A percentile compares a stretch with the other conserved stretches of the same genome.
phyloP scores from a whole-genome alignment of 1,140 invertebrate species.

The Melanaphis sacchari region DNA sequence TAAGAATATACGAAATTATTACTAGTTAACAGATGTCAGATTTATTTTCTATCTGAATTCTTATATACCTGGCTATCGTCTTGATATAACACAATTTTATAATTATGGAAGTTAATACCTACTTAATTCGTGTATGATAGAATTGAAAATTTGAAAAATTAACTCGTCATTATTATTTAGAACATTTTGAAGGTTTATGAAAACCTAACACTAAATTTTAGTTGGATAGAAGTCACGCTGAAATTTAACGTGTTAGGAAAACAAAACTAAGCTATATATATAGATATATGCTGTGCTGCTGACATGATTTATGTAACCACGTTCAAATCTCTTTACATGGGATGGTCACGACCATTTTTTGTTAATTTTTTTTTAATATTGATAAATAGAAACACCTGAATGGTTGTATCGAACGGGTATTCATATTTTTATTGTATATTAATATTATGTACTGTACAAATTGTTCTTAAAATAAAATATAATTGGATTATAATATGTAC shows the following conservation, averaged over 20 bases:
- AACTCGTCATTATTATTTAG: neutral
- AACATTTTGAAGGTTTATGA: neutral
- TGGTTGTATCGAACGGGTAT: slow-evolving; percentile 14
- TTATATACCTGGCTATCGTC: neutral
- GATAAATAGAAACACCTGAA: neutral
- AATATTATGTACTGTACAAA: neutral
- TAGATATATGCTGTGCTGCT: neutral
- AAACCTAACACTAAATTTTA: neutral
- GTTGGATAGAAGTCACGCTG: neutral
- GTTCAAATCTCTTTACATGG: neutral
- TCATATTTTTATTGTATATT: slow-evolving; percentile 14
- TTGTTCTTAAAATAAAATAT: neutral
- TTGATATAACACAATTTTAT: neutral
- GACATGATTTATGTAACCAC: neutral
- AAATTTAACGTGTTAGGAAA: neutral
- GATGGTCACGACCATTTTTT: neutral
- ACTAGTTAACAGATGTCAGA: neutral
- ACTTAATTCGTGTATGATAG: neutral
- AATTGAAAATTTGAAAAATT: neutral
- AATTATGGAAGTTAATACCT: neutral
- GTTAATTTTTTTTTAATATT: neutral
- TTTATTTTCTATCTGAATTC: neutral
- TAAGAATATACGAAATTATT: neutral
- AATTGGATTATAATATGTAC: neutral
- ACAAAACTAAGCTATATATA: neutral